Percentiles rank a stretch among this genome's conserved stretches.
Conservation (phyloP, 2,888 invertebrate species). For the Hedya salicella region DNA sequence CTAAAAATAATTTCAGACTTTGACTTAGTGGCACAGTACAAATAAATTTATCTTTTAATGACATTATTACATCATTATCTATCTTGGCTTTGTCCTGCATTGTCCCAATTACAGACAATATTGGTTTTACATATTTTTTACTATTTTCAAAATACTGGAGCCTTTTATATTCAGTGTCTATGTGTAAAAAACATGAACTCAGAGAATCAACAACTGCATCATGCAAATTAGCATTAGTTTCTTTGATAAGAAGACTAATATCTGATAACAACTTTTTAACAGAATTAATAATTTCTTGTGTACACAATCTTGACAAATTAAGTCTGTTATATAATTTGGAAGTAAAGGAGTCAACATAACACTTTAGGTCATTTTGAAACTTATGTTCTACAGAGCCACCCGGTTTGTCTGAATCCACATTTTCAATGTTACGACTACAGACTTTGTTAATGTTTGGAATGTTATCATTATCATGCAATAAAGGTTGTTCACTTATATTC, state of each 20-base stretch:
- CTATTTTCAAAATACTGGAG: background rate
- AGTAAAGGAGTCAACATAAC: conserved; percentile 11
- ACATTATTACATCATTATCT: background rate
- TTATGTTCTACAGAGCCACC: background rate
- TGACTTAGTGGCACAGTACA: background rate
- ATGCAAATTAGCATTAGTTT: background rate
- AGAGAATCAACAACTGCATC: background rate
- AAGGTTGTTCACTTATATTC: conserved; percentile 7
- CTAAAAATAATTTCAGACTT: conserved; percentile 5
- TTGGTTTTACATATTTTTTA: background rate
- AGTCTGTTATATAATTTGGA: conserved; percentile 10
- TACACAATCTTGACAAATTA: background rate
- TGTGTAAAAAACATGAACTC: background rate
- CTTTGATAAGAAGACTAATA: background rate
- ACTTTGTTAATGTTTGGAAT: conserved; percentile 8
- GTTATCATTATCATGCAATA: conserved; percentile 12
- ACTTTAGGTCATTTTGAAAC: conserved; percentile 7
- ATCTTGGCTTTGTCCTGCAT: background rate
- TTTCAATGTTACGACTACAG: conserved; percentile 5
- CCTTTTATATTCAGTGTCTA: background rate
- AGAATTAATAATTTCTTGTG: conserved; percentile 5
- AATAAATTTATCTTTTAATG: background rate
- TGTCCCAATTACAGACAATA: background rate
- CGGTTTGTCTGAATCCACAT: background rate
- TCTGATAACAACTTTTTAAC: background rate